These are phyloP conservation scores for Pogonomyrmex californicus DNA, from an alignment of 1,140 invertebrate species.

Conservation along the genomic window DNA sequence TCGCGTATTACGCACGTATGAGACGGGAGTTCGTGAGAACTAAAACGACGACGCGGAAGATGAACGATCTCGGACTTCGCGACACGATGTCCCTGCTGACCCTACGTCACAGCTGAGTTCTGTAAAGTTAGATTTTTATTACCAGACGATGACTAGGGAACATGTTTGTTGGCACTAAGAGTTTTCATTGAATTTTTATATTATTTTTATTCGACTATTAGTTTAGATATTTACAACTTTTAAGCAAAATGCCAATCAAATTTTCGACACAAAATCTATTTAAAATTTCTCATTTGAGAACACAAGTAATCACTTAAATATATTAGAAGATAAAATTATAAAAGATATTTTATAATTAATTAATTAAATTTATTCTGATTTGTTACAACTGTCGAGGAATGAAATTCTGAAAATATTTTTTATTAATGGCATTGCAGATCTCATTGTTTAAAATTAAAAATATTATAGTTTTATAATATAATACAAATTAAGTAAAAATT, in stretches of 20 bases:
- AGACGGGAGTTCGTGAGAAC: slow-evolving; percentile 60
- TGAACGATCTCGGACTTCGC: neutral
- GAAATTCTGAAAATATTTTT: neutral
- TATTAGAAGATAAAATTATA: neutral
- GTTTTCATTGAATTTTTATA: neutral
- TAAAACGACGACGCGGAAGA: slow-evolving; percentile 3
- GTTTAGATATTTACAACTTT: slow-evolving; percentile 1
- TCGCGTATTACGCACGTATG: slow-evolving; percentile 42
- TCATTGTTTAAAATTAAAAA: neutral
- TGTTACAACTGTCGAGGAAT: neutral
- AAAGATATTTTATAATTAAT: neutral
- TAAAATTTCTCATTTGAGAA: neutral
- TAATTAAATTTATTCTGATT: neutral
- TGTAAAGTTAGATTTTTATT: slow-evolving; percentile 10
- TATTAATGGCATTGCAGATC: neutral
- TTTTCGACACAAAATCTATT: neutral
- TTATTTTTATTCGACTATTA: neutral
- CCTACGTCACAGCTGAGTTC: neutral
- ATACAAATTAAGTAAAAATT: no score
- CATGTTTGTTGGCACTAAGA: neutral
- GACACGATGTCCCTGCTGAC: neutral
- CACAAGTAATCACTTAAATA: neutral
- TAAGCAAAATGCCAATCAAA: neutral
- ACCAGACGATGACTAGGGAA: neutral
- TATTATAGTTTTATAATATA: neutral